A percentile compares a stretch with the other conserved stretches of the same genome.
Evolutionary conservation across 1,140 invertebrate species (phyloP).

Genomic region (Heliconius melpomene): DNA sequence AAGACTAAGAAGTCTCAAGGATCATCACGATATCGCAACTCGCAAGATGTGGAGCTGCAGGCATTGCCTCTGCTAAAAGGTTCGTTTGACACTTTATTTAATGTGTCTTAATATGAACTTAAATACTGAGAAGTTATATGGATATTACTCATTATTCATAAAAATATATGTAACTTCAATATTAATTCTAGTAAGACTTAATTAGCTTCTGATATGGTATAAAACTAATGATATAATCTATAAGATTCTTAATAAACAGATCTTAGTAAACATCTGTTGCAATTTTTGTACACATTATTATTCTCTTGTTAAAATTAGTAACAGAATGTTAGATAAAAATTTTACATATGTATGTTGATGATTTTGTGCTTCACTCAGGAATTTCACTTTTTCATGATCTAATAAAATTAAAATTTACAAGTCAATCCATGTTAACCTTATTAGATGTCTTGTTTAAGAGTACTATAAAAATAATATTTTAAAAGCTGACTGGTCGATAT

Average conservation of each 20-base stretch:
- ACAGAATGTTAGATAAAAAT: neutral
- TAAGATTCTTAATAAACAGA: neutral
- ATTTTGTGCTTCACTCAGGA: no score
- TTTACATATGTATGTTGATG: no score
- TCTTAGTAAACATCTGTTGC: neutral
- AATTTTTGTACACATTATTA: neutral
- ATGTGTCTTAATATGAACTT: no score
- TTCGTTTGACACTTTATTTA: conserved; percentile 66
- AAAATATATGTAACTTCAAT: neutral
- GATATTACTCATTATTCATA: neutral
- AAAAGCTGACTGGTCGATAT: neutral
- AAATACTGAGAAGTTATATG: neutral
- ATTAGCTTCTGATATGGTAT: neutral
- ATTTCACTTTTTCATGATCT: no score
- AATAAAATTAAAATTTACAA: no score
- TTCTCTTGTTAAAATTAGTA: conserved; percentile 1
- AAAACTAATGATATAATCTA: neutral
- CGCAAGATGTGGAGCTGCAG: conserved; percentile 93
- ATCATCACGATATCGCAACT: conserved; percentile 93
- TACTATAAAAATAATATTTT: neutral
- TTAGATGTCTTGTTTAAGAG: neutral
- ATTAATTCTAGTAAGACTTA: neutral
- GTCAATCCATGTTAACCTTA: neutral
- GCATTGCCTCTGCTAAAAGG: conserved; percentile 93
- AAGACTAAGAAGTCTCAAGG: conserved; percentile 96